Evolutionary conservation across 2,888 invertebrate genomes (phyloP).

Genomic region (Tenthredo distinguenda): DNA sequence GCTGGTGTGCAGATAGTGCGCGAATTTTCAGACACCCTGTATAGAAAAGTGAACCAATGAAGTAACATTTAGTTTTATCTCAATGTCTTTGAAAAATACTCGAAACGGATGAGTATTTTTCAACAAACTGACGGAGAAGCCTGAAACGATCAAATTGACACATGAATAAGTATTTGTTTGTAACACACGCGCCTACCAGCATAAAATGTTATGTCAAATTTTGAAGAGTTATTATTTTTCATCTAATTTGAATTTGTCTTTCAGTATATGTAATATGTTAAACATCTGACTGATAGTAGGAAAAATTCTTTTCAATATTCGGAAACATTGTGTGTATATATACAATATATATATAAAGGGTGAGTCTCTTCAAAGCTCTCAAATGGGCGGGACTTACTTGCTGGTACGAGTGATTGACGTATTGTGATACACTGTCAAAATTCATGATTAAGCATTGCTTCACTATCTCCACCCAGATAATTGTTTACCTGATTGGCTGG

Average conservation of each 20-base stretch:
- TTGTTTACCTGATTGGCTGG: too few species aligned
- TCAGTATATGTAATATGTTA: background rate
- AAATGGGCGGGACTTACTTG: too few species aligned
- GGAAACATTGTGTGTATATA: background rate
- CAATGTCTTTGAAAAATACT: background rate
- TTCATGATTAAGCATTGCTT: too few species aligned
- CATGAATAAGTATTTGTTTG: background rate
- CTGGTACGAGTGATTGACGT: too few species aligned
- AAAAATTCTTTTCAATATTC: background rate
- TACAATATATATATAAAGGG: too few species aligned
- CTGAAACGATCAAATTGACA: background rate
- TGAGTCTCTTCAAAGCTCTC: too few species aligned
- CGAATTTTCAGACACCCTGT: too few species aligned
- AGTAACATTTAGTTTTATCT: background rate
- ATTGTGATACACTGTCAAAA: too few species aligned
- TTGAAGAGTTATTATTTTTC: background rate
- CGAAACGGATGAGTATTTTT: background rate
- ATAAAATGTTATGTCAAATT: background rate
- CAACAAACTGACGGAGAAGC: background rate
- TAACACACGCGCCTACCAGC: background rate
- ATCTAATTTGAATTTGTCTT: background rate
- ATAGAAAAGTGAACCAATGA: too few species aligned
- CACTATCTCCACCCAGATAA: too few species aligned
- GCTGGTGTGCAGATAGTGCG: too few species aligned
- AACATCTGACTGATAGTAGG: background rate